Evolutionary conservation across 2,888 invertebrate genomes (phyloP).

Genomic region (Drosophila barbarae): DNA sequence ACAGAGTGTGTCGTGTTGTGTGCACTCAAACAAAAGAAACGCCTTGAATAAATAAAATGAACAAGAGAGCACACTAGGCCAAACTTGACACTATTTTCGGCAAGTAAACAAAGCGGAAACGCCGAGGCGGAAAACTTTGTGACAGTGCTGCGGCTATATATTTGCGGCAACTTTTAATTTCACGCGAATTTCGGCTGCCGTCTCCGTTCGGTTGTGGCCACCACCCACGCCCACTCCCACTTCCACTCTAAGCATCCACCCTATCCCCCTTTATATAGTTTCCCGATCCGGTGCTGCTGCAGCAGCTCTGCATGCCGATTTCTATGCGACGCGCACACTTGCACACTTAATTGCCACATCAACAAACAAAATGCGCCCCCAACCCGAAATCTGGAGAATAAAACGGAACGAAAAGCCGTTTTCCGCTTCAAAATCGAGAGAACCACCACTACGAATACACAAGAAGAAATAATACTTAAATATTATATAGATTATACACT

Average conservation of each 20-base stretch:
- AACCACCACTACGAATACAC: conserved; percentile 2
- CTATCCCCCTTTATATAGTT: conserved; percentile 10
- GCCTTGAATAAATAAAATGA: conserved; percentile 38
- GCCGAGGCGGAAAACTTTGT: conserved; percentile 50
- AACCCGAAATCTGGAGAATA: conserved; percentile 26
- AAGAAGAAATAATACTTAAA: not conserved
- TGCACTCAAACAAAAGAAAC: conserved; percentile 14
- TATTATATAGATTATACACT: too few relatives aligned
- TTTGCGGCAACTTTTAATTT: conserved; percentile 57
- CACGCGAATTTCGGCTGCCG: conserved; percentile 42
- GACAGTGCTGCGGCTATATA: conserved; percentile 47
- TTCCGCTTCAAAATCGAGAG: conserved; percentile 28
- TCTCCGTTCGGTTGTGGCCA: conserved; percentile 14
- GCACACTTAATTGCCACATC: conserved; percentile 44
- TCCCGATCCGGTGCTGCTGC: conserved; percentile 26
- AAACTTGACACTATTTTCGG: conserved; percentile 61
- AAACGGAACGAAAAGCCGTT: conserved; percentile 34
- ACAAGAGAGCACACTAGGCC: conserved; percentile 47
- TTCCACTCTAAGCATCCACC: not conserved
- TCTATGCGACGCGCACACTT: conserved; percentile 36
- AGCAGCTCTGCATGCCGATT: conserved; percentile 31
- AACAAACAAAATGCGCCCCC: conserved; percentile 37
- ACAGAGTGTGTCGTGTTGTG: not conserved
- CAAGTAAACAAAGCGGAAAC: conserved; percentile 45
- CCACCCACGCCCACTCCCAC: conserved; percentile 11